Evolutionary conservation across 2,797 vertebrate species (phyloP).

Genomic region (Sebastes melanostomus): DNA sequence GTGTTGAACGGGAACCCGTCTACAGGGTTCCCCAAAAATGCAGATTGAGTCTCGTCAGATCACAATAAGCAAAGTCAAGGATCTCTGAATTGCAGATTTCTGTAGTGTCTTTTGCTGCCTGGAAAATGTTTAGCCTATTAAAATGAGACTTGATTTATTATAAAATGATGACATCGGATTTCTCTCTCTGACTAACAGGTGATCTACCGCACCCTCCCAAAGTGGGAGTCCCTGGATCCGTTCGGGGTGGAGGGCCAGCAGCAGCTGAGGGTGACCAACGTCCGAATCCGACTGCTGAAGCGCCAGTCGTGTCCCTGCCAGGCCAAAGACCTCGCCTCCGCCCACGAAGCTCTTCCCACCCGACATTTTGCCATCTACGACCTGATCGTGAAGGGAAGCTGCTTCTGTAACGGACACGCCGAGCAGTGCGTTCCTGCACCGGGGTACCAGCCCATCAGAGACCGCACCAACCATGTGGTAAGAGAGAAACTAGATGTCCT

Average conservation of each 20-base stretch:
- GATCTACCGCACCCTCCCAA: slow-evolving; percentile 91
- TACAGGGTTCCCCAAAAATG: no score
- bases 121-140: not conserved
- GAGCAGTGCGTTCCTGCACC: slow-evolving; percentile 88
- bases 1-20: no score
- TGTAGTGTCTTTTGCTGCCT: not conserved
- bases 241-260: slow-evolving; percentile 87
- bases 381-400: slow-evolving; percentile 96
- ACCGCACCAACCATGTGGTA: slow-evolving; percentile 86
- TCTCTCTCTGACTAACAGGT: slow-evolving; percentile 79
- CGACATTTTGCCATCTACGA: slow-evolving; percentile 93
- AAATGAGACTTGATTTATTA: not conserved
- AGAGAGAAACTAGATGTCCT: slow-evolving; percentile 51
- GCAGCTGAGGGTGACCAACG: slow-evolving; percentile 92
- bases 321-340: slow-evolving; percentile 52
- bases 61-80: not conserved
- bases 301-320: slow-evolving; percentile 90
- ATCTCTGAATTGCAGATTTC: not conserved
- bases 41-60: no score
- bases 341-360: slow-evolving; percentile 40
- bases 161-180: not conserved
- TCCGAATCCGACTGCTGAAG: slow-evolving; percentile 88
- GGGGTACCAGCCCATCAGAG: slow-evolving; percentile 84
- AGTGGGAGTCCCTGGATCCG: slow-evolving; percentile 87
- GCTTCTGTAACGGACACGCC: slow-evolving; percentile 95